These are phyloP conservation scores for Aplidium turbinatum DNA, from an alignment of 23 tunicate species.

Conservation along the genomic window DNA sequence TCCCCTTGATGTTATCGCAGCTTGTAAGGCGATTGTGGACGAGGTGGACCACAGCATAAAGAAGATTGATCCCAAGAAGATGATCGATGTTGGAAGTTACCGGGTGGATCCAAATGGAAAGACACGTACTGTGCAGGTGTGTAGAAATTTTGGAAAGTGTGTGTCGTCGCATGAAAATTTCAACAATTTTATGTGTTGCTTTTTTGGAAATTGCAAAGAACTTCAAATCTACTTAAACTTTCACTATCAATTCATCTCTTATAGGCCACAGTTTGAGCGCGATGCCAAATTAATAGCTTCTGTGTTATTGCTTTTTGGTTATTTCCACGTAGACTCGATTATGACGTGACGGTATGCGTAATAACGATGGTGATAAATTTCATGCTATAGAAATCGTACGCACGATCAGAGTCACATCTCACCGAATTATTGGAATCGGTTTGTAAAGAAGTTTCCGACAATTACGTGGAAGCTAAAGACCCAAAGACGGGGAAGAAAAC, in stretches of 20 bases:
- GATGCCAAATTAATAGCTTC: too few relatives aligned
- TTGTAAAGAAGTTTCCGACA: conserved; percentile 70
- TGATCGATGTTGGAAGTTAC: conserved; percentile 90
- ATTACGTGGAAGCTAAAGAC: conserved; percentile 76
- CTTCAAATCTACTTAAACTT: too few relatives aligned
- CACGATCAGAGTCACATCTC: conserved; percentile 76
- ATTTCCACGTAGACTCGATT: too few relatives aligned
- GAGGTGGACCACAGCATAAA: conserved; percentile 77
- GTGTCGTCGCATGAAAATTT: background rate
- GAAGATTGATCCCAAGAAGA: conserved; percentile 91
- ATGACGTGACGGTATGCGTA: too few relatives aligned
- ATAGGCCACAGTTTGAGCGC: too few relatives aligned
- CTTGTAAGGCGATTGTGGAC: conserved; percentile 82
- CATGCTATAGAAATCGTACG: conserved; percentile 61
- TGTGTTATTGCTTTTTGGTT: too few relatives aligned
- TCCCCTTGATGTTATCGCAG: conserved; percentile 39
- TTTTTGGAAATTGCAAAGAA: too few relatives aligned
- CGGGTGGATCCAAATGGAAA: conserved; percentile 96
- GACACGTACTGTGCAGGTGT: conserved; percentile 60
- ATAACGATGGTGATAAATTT: too few relatives aligned
- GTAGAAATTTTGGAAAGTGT: background rate
- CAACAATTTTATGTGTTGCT: background rate
- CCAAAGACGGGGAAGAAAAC: conserved; percentile 59
- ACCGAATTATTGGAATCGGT: conserved; percentile 77
- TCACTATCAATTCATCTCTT: too few relatives aligned